A percentile compares a stretch with the other conserved stretches of the same genome.
phyloP scores from a whole-genome alignment of 2,888 invertebrate species.

The Brenthis daphne region DNA sequence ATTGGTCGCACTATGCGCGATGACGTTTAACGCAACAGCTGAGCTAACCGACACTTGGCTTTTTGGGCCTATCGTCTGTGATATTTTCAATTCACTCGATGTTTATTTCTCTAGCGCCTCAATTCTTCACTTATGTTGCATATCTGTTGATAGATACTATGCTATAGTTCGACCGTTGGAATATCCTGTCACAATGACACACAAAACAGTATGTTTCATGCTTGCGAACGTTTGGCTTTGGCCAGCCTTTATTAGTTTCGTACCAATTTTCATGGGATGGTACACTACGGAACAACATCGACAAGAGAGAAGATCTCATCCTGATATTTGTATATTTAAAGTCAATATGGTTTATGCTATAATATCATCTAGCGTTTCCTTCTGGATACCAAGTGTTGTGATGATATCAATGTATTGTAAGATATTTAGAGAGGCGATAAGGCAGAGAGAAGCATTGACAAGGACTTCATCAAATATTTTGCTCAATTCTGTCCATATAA shows the following conservation, averaged over 20 bases:
- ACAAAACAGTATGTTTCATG: slow-evolving; percentile 90
- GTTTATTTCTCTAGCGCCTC: slow-evolving; percentile 96
- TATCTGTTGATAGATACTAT: slow-evolving; percentile 95
- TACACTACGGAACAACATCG: slow-evolving; percentile 94
- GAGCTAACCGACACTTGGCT: slow-evolving; percentile 94
- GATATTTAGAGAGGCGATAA: slow-evolving; percentile 91
- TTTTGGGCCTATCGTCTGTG: slow-evolving; percentile 95
- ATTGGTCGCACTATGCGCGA: slow-evolving; percentile 94
- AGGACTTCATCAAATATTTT: slow-evolving; percentile 93
- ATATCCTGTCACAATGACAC: slow-evolving; percentile 96
- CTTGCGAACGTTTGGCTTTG: slow-evolving; percentile 95
- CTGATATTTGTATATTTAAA: slow-evolving; percentile 90
- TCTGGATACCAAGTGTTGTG: slow-evolving; percentile 95
- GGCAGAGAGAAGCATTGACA: slow-evolving; percentile 91
- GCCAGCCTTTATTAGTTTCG: slow-evolving; percentile 95
- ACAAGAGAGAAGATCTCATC: slow-evolving; percentile 83
- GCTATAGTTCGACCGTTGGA: slow-evolving; percentile 95
- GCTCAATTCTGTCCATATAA: slow-evolving; percentile 91
- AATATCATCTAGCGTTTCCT: slow-evolving; percentile 94
- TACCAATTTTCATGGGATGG: slow-evolving; percentile 97
- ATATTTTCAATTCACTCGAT: slow-evolving; percentile 96
- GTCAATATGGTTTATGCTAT: slow-evolving; percentile 94
- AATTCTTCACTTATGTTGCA: slow-evolving; percentile 96
- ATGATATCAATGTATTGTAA: slow-evolving; percentile 96
- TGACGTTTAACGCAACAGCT: slow-evolving; percentile 96